A percentile compares a stretch with the other conserved stretches of the same genome.
Evolutionary conservation across 2,113 vertebrate genomes (phyloP).

Genomic region (Rutilus rutilus): DNA sequence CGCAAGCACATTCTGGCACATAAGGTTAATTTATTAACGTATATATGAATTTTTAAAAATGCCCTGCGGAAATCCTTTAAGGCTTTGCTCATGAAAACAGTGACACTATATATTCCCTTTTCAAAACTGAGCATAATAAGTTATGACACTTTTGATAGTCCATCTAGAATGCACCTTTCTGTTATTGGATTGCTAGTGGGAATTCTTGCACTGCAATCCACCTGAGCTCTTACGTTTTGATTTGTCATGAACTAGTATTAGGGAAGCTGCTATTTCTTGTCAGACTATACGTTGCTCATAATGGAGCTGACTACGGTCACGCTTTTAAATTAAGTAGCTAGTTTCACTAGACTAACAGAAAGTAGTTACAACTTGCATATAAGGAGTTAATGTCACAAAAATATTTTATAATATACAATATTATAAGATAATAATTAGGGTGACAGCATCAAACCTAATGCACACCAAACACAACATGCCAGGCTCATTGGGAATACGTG

Average conservation of each 20-base stretch:
- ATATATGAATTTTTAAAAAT: slow-evolving; percentile 30
- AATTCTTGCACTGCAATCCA: neutral
- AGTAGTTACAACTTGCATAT: neutral
- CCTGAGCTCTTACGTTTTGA: neutral
- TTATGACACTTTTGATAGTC: slow-evolving; percentile 20
- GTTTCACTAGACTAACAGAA: neutral
- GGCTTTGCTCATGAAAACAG: slow-evolving; percentile 16
- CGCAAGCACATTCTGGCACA: neutral
- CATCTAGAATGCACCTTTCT: neutral
- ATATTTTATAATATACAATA: too few species aligned
- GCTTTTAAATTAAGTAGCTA: neutral
- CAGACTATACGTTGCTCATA: too few species aligned
- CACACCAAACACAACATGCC: neutral
- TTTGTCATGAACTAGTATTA: neutral
- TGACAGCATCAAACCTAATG: neutral
- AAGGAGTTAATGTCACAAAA: neutral
- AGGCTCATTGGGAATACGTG: neutral
- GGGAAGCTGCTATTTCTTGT: neutral
- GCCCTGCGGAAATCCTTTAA: slow-evolving; percentile 4
- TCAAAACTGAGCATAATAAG: slow-evolving; percentile 12
- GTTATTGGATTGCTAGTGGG: slow-evolving; percentile 7
- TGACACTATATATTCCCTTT: slow-evolving; percentile 8
- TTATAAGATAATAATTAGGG: neutral
- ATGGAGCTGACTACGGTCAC: neutral
- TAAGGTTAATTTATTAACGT: slow-evolving; percentile 28